These are phyloP conservation scores for Martes flavigula DNA, from an alignment of 2,797 vertebrate species.

Conservation along the genomic window DNA sequence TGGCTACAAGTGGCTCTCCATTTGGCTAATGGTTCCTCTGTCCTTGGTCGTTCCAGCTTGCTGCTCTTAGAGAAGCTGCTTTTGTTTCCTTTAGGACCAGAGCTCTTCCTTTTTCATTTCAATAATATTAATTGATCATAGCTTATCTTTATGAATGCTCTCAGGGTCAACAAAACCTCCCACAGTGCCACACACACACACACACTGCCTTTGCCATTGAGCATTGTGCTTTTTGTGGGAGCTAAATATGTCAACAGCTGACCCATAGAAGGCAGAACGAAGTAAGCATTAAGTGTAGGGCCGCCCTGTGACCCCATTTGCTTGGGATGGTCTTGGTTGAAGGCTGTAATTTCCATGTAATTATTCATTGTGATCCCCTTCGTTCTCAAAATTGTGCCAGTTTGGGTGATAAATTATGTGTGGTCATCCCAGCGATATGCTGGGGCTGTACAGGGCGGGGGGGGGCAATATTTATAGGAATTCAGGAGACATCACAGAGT, in stretches of 20 bases:
- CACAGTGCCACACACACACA: not conserved
- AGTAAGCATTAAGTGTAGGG: not conserved
- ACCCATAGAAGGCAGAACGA: not conserved
- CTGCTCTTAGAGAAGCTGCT: not conserved
- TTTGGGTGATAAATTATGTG: not conserved
- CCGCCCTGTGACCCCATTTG: not conserved
- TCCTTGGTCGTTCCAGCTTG: not conserved
- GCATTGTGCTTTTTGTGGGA: not conserved
- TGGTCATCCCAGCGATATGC: not conserved
- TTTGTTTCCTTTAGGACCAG: not conserved
- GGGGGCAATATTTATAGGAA: not conserved
- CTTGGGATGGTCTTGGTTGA: not conserved
- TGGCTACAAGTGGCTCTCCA: not conserved
- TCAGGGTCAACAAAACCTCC: not conserved
- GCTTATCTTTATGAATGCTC: not conserved
- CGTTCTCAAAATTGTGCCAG: not conserved
- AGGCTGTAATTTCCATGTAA: not conserved
- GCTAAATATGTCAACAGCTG: not conserved
- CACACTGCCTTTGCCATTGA: not conserved
- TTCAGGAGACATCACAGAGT: not conserved
- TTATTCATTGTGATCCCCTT: not conserved
- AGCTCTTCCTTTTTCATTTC: not conserved
- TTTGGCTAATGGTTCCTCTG: not conserved
- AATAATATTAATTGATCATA: not conserved
- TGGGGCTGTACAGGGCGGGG: not conserved